Base-by-base conservation (phyloP, 2,888 invertebrate species). In the Ctena decussata region DNA sequence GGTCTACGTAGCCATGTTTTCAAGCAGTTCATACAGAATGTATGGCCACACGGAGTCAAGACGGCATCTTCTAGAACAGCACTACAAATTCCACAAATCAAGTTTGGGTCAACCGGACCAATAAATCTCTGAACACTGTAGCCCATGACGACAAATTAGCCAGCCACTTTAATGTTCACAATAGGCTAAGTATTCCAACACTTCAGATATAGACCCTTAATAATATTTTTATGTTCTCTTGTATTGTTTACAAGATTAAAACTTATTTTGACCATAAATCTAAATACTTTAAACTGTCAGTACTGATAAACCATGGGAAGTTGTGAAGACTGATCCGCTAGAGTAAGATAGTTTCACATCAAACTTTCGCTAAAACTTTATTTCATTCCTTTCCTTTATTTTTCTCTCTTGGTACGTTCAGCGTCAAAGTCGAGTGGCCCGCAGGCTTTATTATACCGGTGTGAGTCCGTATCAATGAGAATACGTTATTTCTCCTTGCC, bases 41-140 rank as follows among this genome's bases (percentile, higher is more conserved):
- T 91, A 76, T 95, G 95, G 8, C 95, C 95, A 82, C 95, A 95
- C 2, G 94, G 93, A 0, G 95, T 95, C 46, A 95, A 86, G 73
- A 95, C 94, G 0, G 95, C 93, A 30, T 93, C 92, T 77, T 95
- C 93, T 32, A 95, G 88, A 11, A 95, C 95, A 21, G 91, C 87
- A 69, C 94, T 92, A 82, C 95, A 95, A 35, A 95, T 94, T 53
- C 93, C 92, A 85, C 95, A 95, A 18, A 95, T 75, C 41, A 95
- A 87, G 85, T 95, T 95, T 6, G 94, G 93, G 83, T 95, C 95
- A 24, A 95, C 89, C 0, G 90, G 72, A 15, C 88, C 87, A 21
- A 93, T 85, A 80, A 95, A 95, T 6, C 92, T 84, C 70, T 92
- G 90, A 12, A 92, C 82, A 44, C 91, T 82, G 85, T 91, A 93